Percentiles rank a stretch among this genome's conserved stretches.
Evolutionary conservation across 1,140 invertebrate genomes (phyloP).

Genomic region (Tetraneura akinire): DNA sequence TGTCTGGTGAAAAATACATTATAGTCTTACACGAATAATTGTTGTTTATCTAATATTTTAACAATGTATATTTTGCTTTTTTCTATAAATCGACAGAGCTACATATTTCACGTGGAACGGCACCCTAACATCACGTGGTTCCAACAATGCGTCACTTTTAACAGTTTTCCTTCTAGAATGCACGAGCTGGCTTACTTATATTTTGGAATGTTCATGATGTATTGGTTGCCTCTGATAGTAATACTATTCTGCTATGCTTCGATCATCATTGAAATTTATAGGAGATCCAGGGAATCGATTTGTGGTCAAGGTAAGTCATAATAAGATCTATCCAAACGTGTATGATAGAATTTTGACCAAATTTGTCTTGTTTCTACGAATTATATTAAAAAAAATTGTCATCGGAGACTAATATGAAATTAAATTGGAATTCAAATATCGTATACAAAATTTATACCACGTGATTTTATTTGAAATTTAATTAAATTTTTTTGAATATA

Average conservation of each 20-base stretch:
- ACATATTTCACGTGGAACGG: conserved; percentile 77
- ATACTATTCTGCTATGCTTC: conserved; percentile 85
- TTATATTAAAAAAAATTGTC: too few species aligned
- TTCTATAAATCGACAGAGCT: conserved; percentile 60
- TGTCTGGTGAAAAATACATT: too few species aligned
- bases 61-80: conserved; percentile 53
- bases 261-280: conserved; percentile 78
- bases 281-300: conserved; percentile 57
- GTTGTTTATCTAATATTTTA: background rate
- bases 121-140: conserved; percentile 77
- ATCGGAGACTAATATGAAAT: too few species aligned
- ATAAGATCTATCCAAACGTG: too few species aligned
- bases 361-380: too few species aligned
- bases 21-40: too few species aligned
- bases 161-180: conserved; percentile 67
- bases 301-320: conserved; percentile 40
- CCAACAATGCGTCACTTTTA: conserved; percentile 79
- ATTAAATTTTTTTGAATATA: too few species aligned
- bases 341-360: too few species aligned
- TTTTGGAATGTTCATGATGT: conserved; percentile 81
- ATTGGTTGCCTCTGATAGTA: conserved; percentile 77
- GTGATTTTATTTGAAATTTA: too few species aligned
- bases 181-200: conserved; percentile 76
- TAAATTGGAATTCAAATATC: too few species aligned
- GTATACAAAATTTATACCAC: too few species aligned